phyloP scores from a whole-genome alignment of 2,113 vertebrate genomes.

The Ginglymostoma cirratum region DNA sequence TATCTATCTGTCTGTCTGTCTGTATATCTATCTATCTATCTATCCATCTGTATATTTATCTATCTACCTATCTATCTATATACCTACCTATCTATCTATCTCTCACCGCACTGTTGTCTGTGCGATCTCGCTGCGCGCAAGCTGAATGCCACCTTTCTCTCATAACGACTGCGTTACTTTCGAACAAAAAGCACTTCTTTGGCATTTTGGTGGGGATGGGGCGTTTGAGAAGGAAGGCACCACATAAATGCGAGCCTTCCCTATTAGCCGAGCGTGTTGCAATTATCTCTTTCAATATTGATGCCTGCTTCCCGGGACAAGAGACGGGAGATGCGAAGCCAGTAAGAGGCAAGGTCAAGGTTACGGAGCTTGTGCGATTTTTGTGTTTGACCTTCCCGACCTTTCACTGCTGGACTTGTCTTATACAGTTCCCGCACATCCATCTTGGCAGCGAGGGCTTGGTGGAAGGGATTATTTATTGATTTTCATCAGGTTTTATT shows the following conservation, averaged over 20 bases:
- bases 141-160: background rate
- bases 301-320: background rate
- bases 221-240: background rate
- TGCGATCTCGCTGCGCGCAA: background rate
- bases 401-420: background rate
- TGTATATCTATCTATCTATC: too few relatives aligned
- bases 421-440: background rate
- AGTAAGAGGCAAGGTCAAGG: background rate
- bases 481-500: slow-evolving; percentile 35
- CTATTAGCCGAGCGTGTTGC: background rate
- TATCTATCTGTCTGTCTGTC: too few relatives aligned
- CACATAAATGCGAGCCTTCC: background rate
- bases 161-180: too few relatives aligned
- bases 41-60: too few relatives aligned
- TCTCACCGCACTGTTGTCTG: background rate
- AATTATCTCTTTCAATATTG: background rate
- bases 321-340: background rate
- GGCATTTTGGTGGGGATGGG: background rate
- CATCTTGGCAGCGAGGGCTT: slow-evolving; percentile 6
- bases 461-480: slow-evolving; percentile 33
- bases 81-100: too few relatives aligned
- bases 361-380: background rate
- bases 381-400: background rate
- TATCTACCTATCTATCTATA: too few relatives aligned
- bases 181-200: background rate